Percentiles rank a stretch among this genome's conserved stretches.
phyloP scores from a whole-genome alignment of 1,140 invertebrate genomes.

The Philopotamus ludificatus region DNA sequence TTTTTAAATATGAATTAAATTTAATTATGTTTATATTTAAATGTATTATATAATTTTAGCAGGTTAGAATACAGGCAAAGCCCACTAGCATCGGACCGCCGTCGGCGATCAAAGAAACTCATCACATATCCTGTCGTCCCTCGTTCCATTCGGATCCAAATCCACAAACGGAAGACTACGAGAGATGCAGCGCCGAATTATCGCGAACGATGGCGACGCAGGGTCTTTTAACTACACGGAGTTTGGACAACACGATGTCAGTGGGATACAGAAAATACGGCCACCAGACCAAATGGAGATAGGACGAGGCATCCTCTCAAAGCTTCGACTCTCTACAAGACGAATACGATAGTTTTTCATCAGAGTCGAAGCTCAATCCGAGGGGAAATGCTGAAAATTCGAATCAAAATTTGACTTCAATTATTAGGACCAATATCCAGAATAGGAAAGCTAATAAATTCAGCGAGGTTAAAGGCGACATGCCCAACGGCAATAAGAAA shows the following conservation, averaged over 20 bases:
- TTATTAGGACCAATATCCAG: constrained; percentile 11
- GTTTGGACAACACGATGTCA: constrained; percentile 16
- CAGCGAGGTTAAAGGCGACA: background rate
- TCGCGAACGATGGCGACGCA: constrained; percentile 18
- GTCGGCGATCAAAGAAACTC: background rate
- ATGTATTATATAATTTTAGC: constrained; percentile 2
- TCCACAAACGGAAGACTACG: constrained; percentile 15
- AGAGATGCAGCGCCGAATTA: background rate
- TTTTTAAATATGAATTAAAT: background rate
- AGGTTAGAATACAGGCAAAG: constrained; percentile 12
- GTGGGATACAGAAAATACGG: constrained; percentile 20
- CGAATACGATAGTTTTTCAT: constrained; percentile 17
- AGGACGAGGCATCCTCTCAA: constrained; percentile 9
- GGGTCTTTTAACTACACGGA: constrained; percentile 21
- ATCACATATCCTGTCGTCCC: constrained; percentile 8
- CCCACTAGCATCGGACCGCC: constrained; percentile 3
- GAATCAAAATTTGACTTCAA: constrained; percentile 7
- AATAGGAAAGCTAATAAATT: constrained; percentile 3
- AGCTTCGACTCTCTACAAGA: constrained; percentile 15
- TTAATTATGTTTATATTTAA: background rate
- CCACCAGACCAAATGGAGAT: constrained; percentile 23
- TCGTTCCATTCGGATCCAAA: constrained; percentile 29
- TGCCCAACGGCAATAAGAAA: background rate
- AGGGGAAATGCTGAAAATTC: background rate
- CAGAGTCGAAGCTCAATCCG: constrained; percentile 14